These are phyloP conservation scores for Galerucella nymphaeae DNA, from an alignment of 2,888 invertebrate species.

Conservation along the genomic window DNA sequence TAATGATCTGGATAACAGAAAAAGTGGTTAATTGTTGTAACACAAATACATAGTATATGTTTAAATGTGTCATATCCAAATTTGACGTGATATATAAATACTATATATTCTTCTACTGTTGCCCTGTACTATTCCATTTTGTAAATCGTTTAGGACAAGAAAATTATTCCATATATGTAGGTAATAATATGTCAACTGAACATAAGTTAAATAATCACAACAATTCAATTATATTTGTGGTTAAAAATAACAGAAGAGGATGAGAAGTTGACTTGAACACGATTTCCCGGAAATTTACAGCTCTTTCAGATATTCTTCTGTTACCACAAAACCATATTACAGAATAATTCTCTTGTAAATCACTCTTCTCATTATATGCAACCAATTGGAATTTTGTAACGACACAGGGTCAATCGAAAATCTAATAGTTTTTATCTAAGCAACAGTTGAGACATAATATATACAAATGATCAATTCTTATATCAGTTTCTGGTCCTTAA, in stretches of 20 bases:
- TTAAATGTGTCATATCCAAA: conserved; percentile 4
- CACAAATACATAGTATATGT: background rate
- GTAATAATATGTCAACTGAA: background rate
- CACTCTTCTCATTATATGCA: background rate
- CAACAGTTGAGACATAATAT: background rate
- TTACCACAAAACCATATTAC: background rate
- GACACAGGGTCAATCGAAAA: background rate
- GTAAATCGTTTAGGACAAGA: background rate
- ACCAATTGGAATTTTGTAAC: conserved; percentile 3
- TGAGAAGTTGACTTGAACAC: too few species aligned
- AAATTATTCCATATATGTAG: background rate
- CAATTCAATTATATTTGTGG: background rate
- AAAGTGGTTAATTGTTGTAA: background rate
- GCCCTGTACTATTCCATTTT: background rate
- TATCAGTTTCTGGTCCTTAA: background rate
- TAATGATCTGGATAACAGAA: too few species aligned
- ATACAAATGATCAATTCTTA: background rate
- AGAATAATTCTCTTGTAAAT: conserved; percentile 1
- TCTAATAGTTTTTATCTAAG: background rate
- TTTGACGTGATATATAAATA: conserved; percentile 4
- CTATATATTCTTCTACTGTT: conserved; percentile 4
- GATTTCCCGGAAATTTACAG: too few species aligned
- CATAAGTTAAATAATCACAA: background rate
- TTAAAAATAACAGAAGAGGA: too few species aligned
- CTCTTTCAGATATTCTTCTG: background rate